Base-by-base conservation (phyloP, 1,140 invertebrate genomes). In the roundworm (Caenorhabditis elegans) region DNA sequence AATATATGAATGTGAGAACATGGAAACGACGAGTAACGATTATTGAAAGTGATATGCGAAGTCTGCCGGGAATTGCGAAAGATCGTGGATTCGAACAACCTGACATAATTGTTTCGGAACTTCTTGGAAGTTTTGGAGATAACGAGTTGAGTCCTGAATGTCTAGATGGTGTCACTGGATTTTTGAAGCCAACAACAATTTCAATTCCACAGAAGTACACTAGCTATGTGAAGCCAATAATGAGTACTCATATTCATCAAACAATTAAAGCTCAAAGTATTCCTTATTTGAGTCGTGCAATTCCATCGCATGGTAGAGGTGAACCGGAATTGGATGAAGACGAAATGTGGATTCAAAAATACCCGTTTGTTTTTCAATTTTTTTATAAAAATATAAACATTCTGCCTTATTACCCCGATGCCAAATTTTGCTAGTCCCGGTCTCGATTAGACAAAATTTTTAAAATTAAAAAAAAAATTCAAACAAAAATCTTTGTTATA, bases 91-190 rank as follows among this genome's bases (percentile, higher is more conserved):
- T 79, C 3, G 34, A 43, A 17, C 90, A 90, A 82, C 95, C 96
- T 0, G 97, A 99, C 90, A 96, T 99, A 83, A 91, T 99, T 36
- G 94, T 99, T 1, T 98, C 96, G 11, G 98, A 99, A 92, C 91
- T 99, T 19, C 91, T 99, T 10, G 95, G 98, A 5, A 98, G 97
- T 11, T 98, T 99, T 92, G 96, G 96, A 22, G 97, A 99, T 90
- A 99, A 99, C 91, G 98, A 99, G 92, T 19, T 79, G 0, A 97
- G 95, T 1, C 98, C 98, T 0, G 98, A 99, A 91, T 99, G 97
- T 91, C 92, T 99, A 15, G 96, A 99, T 92, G 96, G 96, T 6
- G 96, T 95, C 15, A 93, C 47, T 13, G 31, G 24, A 4, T 85
- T 89, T 48, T 48, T 89, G 8, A 79, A 88, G 22, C 60, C 81